Base-by-base conservation (phyloP, 2,888 invertebrate species). In the Dichetophora obliterata region DNA sequence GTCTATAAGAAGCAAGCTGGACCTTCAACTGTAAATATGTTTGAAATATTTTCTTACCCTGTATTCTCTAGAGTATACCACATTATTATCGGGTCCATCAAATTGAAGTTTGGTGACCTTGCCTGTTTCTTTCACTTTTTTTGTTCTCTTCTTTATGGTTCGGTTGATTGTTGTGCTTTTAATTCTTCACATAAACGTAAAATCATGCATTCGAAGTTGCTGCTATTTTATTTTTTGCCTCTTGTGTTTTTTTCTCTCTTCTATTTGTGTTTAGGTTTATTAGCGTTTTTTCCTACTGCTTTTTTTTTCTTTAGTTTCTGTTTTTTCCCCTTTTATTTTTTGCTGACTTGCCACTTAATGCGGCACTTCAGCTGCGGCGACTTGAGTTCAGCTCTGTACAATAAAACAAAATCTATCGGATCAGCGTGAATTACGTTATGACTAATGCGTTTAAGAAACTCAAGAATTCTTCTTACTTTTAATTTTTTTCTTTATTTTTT, bases 361-460 rank as follows among this genome's bases (percentile, higher is more conserved):
- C 68, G 37, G 14, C 63, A 63, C 50, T 68, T 68, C 68, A 22
- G 16, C 68, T 24, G 50, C 48, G 27, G 27, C 50, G 50, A 68
- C 37, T 43, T 14, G 43, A 43, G 57, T 71, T 57, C 43, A 57
- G 37, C n/a, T 37, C n/a, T 37, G 1, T 43, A 48, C n/a, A 61
- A 61, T 59, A 72, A 59, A 61, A 43, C 72, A n/a, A 59, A 61
- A 61, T 72, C 48, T 16, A 72, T 24, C 52, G 72, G 72, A 72
- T 72, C 69, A 74, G 59, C 74, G 37, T 70, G 34, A 75, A 78
- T 76, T 70, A 68, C 78, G 69, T 74, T 73, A 78, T 76, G 78
- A 78, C 72, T 75, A 75, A 78, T 78, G 75, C 73, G 66, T 78
- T 78, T 75, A 73, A 78, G 68, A 75, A 77, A 75, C 77, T 75